phyloP scores from a whole-genome alignment of 1,140 invertebrate species.

The Macrotrachela quadricornifera region DNA sequence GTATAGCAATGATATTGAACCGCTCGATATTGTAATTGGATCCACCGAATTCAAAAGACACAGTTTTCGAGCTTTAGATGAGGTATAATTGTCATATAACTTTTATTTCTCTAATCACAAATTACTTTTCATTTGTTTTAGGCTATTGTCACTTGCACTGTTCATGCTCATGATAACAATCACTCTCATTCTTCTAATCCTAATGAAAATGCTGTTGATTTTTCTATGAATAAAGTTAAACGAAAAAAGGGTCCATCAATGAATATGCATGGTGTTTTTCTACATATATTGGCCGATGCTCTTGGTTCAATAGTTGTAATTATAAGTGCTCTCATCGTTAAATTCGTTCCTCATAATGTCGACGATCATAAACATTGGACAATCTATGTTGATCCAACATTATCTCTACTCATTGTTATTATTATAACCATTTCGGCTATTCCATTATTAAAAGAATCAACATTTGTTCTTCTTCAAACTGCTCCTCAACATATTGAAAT shows the following conservation, averaged over 20 bases:
- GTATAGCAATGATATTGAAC: no score
- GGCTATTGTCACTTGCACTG: no score
- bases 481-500: slow-evolving; percentile 36
- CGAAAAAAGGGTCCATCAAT: slow-evolving; percentile 40
- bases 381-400: slow-evolving; percentile 72
- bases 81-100: no score
- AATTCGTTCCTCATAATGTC: slow-evolving; percentile 29
- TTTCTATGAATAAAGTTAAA: neutral
- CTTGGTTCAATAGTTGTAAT: slow-evolving; percentile 75
- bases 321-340: slow-evolving; percentile 51
- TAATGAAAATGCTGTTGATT: no score
- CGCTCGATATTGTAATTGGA: no score
- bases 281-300: slow-evolving; percentile 79
- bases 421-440: slow-evolving; percentile 35
- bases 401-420: slow-evolving; percentile 38
- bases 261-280: slow-evolving; percentile 90
- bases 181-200: no score
- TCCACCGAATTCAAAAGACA: no score
- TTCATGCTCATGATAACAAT: no score
- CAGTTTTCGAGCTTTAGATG: no score
- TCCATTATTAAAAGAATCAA: slow-evolving; percentile 35
- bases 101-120: no score
- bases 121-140: no score
- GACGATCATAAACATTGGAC: slow-evolving; percentile 43
- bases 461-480: slow-evolving; percentile 36